These are phyloP conservation scores for Luscinia megarhynchos DNA, from an alignment of 2,797 vertebrate species.

Conservation along the genomic window DNA sequence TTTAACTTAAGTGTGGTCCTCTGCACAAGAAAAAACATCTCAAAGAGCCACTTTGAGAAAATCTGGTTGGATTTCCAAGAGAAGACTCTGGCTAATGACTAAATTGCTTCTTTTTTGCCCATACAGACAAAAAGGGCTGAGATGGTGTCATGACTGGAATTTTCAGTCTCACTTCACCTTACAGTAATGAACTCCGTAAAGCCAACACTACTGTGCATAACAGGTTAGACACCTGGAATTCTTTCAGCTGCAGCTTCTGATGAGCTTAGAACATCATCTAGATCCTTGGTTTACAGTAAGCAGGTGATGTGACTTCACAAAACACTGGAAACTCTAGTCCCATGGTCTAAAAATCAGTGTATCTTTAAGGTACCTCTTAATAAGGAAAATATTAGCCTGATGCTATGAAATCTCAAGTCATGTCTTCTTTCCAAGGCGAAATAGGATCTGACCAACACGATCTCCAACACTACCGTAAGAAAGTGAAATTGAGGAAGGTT, in stretches of 20 bases:
- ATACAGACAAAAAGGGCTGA: not conserved
- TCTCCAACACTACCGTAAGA: not conserved
- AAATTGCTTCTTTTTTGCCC: not conserved
- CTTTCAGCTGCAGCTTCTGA: not conserved
- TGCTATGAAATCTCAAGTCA: not conserved
- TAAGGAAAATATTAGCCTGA: not conserved
- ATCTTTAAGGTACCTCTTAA: not conserved
- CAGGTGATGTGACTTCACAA: not conserved
- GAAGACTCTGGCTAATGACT: not conserved
- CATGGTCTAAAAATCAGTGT: not conserved
- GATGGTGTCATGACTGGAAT: not conserved
- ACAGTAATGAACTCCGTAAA: not conserved
- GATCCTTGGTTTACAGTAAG: not conserved
- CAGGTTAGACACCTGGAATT: not conserved
- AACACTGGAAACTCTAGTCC: not conserved
- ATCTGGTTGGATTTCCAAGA: not conserved
- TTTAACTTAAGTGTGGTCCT: not conserved
- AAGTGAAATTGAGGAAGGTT: not conserved
- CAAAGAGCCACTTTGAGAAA: not conserved
- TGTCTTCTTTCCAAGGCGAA: not conserved
- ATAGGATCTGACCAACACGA: not conserved
- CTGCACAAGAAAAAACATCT: not conserved
- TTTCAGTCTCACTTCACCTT: not conserved
- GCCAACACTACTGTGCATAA: not conserved
- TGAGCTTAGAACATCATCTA: not conserved